Percentiles rank a stretch among this genome's conserved stretches.
These are phyloP conservation scores for Prunella strophiata DNA, from an alignment of 2,797 vertebrate species.

Conservation along the genomic window DNA sequence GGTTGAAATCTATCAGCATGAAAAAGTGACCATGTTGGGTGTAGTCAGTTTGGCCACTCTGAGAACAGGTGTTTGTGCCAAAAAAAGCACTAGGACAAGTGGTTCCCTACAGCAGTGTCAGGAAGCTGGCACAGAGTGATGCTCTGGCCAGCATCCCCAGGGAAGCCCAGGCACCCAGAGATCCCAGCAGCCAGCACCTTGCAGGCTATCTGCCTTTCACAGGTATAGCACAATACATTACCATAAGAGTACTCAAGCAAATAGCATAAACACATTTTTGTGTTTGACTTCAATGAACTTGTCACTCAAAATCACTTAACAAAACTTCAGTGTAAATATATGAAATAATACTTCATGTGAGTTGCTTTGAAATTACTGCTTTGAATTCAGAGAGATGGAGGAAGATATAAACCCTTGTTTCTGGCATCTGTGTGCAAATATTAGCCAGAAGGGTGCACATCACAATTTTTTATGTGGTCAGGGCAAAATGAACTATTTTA, in stretches of 20 bases:
- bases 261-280: neutral
- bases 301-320: neutral
- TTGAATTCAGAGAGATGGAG: neutral
- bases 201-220: neutral
- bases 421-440: neutral
- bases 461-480: neutral
- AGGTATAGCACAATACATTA: neutral
- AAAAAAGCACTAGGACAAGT: conserved; percentile 44
- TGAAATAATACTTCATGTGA: neutral
- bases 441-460: neutral
- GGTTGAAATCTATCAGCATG: neutral
- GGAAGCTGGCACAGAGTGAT: neutral
- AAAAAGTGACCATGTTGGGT: neutral
- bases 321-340: neutral
- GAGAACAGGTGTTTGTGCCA: conserved; percentile 36
- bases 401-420: neutral
- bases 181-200: neutral
- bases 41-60: neutral
- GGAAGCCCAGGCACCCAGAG: neutral
- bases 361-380: neutral
- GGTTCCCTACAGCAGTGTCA: neutral
- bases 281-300: neutral
- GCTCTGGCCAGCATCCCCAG: neutral
- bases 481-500: neutral
- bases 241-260: neutral